Base-by-base conservation (phyloP, 2,113 vertebrate genomes). In the Rhinoderma darwinii region DNA sequence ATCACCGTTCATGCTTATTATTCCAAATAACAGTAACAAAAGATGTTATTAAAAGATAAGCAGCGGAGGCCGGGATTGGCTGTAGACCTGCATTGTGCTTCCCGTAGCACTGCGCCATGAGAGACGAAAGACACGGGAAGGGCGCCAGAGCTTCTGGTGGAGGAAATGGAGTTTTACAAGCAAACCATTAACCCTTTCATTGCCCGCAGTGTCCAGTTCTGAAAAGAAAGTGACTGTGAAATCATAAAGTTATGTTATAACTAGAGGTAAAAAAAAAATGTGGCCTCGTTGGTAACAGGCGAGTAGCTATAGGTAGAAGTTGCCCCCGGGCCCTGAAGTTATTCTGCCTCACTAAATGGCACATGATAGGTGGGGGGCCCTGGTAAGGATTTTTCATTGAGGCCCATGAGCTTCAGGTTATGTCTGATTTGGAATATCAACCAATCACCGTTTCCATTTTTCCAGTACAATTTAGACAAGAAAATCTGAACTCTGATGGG, bases 21-120 rank as follows among this genome's bases (percentile, higher is more conserved):
- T 81, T 59, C 43, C 22, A 81, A 18, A 54, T 81, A 61, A 63
- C 15, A 59, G 20, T 61, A 43, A 81, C 78, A 81, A 81, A 39
- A 61, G 78, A 81, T 61, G 25, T 41, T 80, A 61, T 79, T 54
- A 63, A 18, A 63, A 63, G 25, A 63, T 61, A 81, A 61, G 37
- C 27, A 41, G 17, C 51, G 6, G 44, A 17, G 66, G 43, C 18
- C n/a, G 44, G 81, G 61, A 20, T 27, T 0, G 25, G 11, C 59
- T 39, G 54, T 12, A 12, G 68, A 72, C 37, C 68, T 41, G 5
- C 68, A 32, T 70, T 83, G 30, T 37, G 66, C 27, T 51, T 30
- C n/a, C 27, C 22, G 8, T 50, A 4, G 27, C 43, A 30, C 61
- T 83, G 39, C 43, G 14, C 39, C n/a, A 70, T 32, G n/a, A 47